Percentiles rank a stretch among this genome's conserved stretches.
phyloP scores from a whole-genome alignment of 35 echinoderm and acorn worm species.

The Acanthaster planci region DNA sequence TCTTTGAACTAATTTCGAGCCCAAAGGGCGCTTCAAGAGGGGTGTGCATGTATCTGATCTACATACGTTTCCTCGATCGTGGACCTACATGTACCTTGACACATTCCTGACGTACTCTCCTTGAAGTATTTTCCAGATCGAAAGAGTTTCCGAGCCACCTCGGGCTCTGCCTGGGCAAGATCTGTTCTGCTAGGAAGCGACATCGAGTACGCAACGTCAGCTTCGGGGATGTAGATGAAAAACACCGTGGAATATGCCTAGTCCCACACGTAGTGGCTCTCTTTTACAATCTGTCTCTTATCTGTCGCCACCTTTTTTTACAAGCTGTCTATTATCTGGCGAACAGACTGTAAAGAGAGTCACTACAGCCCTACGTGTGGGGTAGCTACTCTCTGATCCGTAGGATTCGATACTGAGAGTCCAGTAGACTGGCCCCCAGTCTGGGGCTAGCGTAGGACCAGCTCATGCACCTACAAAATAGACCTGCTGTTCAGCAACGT shows the following conservation, averaged over 20 bases:
- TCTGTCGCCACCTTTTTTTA: too few species aligned
- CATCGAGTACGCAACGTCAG: neutral
- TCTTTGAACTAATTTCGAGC: neutral
- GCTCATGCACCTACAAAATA: neutral
- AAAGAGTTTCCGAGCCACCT: slow-evolving; percentile 27
- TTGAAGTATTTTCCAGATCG: slow-evolving; percentile 39
- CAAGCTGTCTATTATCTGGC: too few species aligned
- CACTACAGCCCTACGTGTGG: too few species aligned
- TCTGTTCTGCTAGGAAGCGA: neutral
- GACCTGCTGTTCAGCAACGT: neutral
- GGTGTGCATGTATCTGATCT: too few species aligned
- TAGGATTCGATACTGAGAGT: too few species aligned
- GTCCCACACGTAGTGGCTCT: too few species aligned
- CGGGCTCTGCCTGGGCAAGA: neutral
- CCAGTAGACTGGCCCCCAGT: too few species aligned
- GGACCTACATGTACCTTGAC: slow-evolving; percentile 17
- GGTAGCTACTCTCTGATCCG: too few species aligned
- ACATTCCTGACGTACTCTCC: slow-evolving; percentile 11
- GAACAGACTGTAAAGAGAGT: too few species aligned
- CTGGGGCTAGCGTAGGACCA: neutral
- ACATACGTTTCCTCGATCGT: neutral
- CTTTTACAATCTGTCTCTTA: too few species aligned
- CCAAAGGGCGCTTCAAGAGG: neutral
- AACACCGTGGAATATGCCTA: too few species aligned
- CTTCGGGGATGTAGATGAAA: too few species aligned